These are phyloP conservation scores for Acanthis flammea DNA, from an alignment of 2,797 vertebrate species.

Conservation along the genomic window DNA sequence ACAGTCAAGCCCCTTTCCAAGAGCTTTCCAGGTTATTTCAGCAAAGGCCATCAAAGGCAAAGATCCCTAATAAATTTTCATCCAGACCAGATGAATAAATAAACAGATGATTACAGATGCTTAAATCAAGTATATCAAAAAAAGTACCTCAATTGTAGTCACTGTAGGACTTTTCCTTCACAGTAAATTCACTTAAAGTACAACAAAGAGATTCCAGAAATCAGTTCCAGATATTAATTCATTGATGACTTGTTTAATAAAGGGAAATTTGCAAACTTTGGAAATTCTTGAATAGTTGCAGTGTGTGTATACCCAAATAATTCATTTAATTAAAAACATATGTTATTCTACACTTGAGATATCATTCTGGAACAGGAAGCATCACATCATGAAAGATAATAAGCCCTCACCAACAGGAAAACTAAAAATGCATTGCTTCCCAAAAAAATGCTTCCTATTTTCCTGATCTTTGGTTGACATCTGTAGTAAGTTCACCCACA, in stretches of 20 bases:
- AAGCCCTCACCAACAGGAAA: background rate
- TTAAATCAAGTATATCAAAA: background rate
- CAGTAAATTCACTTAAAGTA: background rate
- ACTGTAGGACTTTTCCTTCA: background rate
- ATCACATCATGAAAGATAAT: background rate
- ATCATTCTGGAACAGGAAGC: background rate
- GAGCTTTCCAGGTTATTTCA: background rate
- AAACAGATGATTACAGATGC: background rate
- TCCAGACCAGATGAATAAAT: background rate
- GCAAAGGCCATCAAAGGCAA: background rate
- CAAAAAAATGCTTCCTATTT: background rate
- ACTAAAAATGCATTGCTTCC: background rate
- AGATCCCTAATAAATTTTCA: background rate
- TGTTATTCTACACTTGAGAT: background rate
- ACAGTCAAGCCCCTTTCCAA: background rate
- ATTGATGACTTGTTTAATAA: background rate
- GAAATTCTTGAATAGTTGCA: slow-evolving; percentile 35
- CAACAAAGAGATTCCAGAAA: background rate
- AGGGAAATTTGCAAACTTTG: background rate
- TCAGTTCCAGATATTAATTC: slow-evolving; percentile 13
- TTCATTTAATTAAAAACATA: slow-evolving; percentile 2
- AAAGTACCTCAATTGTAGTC: background rate
- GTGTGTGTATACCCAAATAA: background rate
- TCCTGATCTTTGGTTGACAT: background rate
- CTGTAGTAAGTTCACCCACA: background rate